phyloP scores from a whole-genome alignment of 2,113 vertebrate species.

The Ceuthmochares aereus region DNA sequence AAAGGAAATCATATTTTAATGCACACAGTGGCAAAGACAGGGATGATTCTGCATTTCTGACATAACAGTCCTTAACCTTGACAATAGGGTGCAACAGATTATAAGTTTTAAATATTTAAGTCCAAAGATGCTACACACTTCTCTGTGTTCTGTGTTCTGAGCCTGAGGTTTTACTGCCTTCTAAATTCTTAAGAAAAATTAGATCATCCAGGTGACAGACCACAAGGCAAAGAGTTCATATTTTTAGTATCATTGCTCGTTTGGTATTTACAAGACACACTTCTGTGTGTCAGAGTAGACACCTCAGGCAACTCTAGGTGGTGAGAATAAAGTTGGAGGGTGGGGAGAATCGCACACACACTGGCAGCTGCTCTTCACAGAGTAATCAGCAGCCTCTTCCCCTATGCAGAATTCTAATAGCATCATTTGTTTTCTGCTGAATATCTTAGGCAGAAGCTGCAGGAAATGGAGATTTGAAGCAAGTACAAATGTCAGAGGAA shows the following conservation, averaged over 20 bases:
- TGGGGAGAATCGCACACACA: neutral
- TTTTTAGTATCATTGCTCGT: neutral
- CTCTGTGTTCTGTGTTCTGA: neutral
- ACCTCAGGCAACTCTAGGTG: neutral
- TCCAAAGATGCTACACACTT: neutral
- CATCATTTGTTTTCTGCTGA: constrained; percentile 46
- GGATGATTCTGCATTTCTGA: neutral
- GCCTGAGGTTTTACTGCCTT: neutral
- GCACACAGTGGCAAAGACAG: neutral
- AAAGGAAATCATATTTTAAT: constrained; percentile 2
- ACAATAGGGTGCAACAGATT: neutral
- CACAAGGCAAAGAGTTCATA: neutral
- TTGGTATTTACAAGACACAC: neutral
- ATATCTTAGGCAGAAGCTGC: neutral
- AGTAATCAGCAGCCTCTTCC: constrained; percentile 31
- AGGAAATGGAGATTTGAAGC: constrained; percentile 25
- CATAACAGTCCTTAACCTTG: neutral
- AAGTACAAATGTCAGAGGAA: constrained; percentile 26
- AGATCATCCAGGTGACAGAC: neutral
- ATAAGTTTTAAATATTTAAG: neutral
- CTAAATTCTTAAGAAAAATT: neutral
- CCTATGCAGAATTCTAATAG: constrained; percentile 16
- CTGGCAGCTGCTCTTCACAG: neutral
- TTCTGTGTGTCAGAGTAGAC: neutral
- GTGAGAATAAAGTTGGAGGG: neutral